Conservation (phyloP, 1,140 invertebrate species). For the Drosophila rhopaloa region DNA sequence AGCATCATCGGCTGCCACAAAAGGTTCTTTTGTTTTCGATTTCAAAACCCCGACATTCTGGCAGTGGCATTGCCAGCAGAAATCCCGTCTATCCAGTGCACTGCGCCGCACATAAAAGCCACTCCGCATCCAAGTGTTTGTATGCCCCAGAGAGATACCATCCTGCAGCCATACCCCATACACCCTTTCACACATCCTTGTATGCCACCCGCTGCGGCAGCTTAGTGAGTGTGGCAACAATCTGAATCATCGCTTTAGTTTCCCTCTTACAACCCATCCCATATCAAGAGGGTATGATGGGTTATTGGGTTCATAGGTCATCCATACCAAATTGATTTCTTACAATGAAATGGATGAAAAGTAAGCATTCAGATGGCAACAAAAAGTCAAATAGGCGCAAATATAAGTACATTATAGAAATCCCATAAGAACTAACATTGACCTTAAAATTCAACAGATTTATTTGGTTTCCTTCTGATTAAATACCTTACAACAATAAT, state of each 20-base stretch:
- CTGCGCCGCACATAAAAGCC: constrained; percentile 67
- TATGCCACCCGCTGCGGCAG: constrained; percentile 39
- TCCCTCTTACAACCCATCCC: constrained; percentile 1
- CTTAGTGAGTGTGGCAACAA: constrained; percentile 71
- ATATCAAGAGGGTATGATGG: constrained; percentile 15
- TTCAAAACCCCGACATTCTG: constrained; percentile 71
- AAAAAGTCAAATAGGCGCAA: neutral
- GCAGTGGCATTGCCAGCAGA: constrained; percentile 65
- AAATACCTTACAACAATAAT: no score
- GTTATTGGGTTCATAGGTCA: neutral
- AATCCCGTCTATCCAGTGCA: constrained; percentile 63
- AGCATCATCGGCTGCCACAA: constrained; percentile 47
- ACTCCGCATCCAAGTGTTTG: constrained; percentile 74
- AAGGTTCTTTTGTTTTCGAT: constrained; percentile 61
- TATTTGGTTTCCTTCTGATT: no score
- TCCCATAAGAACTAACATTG: no score
- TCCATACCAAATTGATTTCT: neutral
- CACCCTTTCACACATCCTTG: constrained; percentile 1
- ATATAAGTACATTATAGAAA: neutral
- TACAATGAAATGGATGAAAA: neutral
- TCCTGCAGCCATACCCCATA: constrained; percentile 9
- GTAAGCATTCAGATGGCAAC: neutral
- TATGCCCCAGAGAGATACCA: constrained; percentile 40
- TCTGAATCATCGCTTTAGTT: constrained; percentile 77
- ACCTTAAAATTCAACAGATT: no score